Conservation (phyloP, 2,113 vertebrate genomes). For the Epinephelus cyanopodus region DNA sequence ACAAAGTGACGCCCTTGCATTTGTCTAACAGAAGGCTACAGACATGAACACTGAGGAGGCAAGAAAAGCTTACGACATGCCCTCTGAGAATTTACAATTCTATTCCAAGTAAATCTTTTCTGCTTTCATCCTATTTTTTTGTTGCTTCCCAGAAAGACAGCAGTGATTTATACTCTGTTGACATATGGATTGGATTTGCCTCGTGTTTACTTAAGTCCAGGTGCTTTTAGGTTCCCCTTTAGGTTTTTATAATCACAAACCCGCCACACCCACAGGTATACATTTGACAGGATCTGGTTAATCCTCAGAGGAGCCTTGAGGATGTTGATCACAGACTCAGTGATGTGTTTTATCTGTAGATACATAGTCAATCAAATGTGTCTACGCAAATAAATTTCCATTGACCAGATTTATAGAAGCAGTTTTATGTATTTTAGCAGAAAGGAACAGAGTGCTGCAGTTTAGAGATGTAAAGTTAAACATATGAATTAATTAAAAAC, state of each 20-base stretch:
- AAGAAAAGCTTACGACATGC: slow-evolving; percentile 3
- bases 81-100: neutral
- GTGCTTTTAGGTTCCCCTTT: slow-evolving; percentile 38
- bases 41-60: neutral
- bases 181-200: slow-evolving; percentile 24
- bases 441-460: neutral
- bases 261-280: slow-evolving; percentile 55
- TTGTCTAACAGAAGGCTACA: neutral
- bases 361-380: neutral
- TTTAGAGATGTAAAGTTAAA: neutral
- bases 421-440: neutral
- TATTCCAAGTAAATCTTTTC: neutral
- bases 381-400: neutral
- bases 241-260: slow-evolving; percentile 24
- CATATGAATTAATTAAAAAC: neutral
- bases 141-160: neutral
- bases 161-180: slow-evolving; percentile 32
- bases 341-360: slow-evolving; percentile 28
- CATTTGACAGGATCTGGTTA: slow-evolving; percentile 52
- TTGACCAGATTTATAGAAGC: neutral
- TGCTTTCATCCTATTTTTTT: slow-evolving; percentile 8
- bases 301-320: slow-evolving; percentile 51
- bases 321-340: slow-evolving; percentile 17
- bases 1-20: neutral
- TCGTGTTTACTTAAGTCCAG: slow-evolving; percentile 48